These are phyloP conservation scores for Calycopis cecrops DNA, from an alignment of 1,140 invertebrate species.

Conservation along the genomic window DNA sequence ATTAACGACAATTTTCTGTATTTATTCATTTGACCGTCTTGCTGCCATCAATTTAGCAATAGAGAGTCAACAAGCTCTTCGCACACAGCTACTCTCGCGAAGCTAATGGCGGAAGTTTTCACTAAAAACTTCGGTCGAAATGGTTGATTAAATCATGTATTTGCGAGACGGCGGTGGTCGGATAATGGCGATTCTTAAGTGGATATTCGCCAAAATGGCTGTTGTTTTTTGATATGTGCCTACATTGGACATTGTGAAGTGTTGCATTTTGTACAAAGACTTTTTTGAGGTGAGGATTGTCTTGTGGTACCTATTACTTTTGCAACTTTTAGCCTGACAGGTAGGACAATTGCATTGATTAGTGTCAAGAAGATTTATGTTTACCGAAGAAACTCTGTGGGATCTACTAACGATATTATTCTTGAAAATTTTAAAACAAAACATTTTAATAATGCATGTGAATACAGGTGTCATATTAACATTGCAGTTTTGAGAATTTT, in stretches of 20 bases:
- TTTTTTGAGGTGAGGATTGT: constrained; percentile 36
- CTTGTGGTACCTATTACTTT: background rate
- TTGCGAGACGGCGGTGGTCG: constrained; percentile 42
- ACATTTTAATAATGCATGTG: too few species aligned
- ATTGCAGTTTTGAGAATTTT: too few species aligned
- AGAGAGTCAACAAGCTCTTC: constrained; percentile 30
- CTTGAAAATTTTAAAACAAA: too few species aligned
- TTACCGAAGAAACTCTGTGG: too few species aligned
- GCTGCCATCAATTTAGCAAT: constrained; percentile 55
- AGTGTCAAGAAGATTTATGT: too few species aligned
- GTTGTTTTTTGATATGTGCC: constrained; percentile 28
- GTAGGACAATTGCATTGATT: too few species aligned
- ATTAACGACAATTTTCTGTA: constrained; percentile 64
- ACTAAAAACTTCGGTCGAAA: constrained; percentile 28
- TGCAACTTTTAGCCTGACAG: too few species aligned
- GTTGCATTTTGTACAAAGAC: constrained; percentile 36
- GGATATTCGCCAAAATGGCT: constrained; percentile 67
- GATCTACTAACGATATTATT: too few species aligned
- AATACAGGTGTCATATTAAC: too few species aligned
- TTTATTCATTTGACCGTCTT: constrained; percentile 61
- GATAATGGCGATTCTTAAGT: constrained; percentile 37
- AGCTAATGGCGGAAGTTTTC: constrained; percentile 23
- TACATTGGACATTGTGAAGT: constrained; percentile 38
- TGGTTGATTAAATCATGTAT: constrained; percentile 55
- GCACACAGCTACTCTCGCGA: constrained; percentile 20